Evolutionary conservation across 2,888 invertebrate genomes (phyloP).

Genomic region (Drosophila testacea): DNA sequence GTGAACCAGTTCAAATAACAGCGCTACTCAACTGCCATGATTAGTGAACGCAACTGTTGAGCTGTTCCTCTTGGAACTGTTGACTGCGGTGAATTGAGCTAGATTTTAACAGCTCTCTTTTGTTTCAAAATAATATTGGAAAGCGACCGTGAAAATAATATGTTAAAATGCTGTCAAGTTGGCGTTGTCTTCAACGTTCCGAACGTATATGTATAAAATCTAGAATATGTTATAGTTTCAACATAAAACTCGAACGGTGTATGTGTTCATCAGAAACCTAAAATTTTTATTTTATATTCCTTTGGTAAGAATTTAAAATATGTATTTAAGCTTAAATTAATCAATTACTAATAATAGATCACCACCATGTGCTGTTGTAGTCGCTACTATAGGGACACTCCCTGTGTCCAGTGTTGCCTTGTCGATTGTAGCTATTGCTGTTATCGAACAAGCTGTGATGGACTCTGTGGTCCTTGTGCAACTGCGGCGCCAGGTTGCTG

Average conservation of each 20-base stretch:
- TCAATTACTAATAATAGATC: background rate
- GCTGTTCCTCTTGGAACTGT: background rate
- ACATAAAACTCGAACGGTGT: background rate
- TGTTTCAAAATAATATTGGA: background rate
- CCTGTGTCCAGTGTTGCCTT: constrained; percentile 66
- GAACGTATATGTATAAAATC: background rate
- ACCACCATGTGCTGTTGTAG: constrained; percentile 62
- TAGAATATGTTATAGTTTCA: background rate
- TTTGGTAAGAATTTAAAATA: background rate
- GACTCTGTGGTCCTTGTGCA: constrained; percentile 46
- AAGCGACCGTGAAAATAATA: background rate
- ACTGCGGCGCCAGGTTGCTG: constrained; percentile 38
- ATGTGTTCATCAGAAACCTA: background rate
- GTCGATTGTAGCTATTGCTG: constrained; percentile 66
- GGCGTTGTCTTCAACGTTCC: background rate
- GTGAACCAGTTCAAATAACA: background rate
- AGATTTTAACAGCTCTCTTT: background rate
- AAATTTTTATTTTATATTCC: background rate
- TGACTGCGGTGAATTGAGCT: background rate
- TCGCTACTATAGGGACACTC: constrained; percentile 59
- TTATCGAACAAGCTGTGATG: constrained; percentile 47
- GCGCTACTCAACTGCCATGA: background rate
- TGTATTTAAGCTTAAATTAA: background rate
- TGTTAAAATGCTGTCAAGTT: background rate
- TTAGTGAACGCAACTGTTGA: constrained; percentile 4